Evolutionary conservation across 2,113 vertebrate species (phyloP).

Genomic region (Ascaphus truei): DNA sequence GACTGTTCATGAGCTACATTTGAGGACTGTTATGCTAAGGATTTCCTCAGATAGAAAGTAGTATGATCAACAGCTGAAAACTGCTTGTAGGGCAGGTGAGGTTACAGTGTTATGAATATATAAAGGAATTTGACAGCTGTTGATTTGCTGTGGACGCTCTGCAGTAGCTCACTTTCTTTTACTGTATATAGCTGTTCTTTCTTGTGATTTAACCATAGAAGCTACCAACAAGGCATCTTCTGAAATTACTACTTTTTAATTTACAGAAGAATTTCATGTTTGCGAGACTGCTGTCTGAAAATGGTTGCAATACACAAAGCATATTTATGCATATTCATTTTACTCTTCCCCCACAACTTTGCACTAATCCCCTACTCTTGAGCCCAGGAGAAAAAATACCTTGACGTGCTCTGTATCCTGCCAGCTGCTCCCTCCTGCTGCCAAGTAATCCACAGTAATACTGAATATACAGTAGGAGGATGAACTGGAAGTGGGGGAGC

Average conservation of each 20-base stretch:
- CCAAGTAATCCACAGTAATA: neutral
- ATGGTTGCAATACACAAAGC: too few relatives aligned
- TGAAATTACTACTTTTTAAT: too few relatives aligned
- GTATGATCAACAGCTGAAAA: too few relatives aligned
- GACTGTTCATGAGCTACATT: too few relatives aligned
- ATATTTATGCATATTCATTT: too few relatives aligned
- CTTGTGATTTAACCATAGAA: too few relatives aligned
- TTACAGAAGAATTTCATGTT: too few relatives aligned
- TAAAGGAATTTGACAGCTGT: conserved; percentile 11
- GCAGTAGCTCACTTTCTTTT: too few relatives aligned
- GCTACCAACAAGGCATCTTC: too few relatives aligned
- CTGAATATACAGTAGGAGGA: neutral
- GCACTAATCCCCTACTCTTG: neutral
- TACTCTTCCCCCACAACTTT: neutral
- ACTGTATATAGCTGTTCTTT: too few relatives aligned
- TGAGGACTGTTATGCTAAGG: too few relatives aligned
- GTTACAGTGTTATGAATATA: neutral
- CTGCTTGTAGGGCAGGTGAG: conserved; percentile 8
- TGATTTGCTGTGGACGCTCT: neutral
- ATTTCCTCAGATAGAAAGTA: too few relatives aligned
- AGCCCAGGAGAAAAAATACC: neutral
- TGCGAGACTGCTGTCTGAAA: neutral
- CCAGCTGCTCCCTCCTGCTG: neutral
- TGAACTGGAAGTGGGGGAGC: neutral
- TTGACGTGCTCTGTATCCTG: neutral